phyloP scores from a whole-genome alignment of 64 coral and sea anemone species.

The Stichodactyla helianthus region DNA sequence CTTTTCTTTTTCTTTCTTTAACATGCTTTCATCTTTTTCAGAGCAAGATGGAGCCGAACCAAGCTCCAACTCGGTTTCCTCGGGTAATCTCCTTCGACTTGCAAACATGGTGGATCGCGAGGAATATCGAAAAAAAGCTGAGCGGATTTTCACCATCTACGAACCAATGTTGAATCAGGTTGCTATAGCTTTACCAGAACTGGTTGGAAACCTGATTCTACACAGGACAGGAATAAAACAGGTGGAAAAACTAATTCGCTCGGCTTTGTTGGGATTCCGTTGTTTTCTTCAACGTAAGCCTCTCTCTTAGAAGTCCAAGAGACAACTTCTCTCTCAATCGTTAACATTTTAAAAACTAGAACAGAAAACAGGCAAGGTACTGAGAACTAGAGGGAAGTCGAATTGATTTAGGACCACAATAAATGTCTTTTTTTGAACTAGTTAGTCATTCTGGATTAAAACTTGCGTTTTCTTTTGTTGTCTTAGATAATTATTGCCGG shows the following conservation, averaged over 20 bases:
- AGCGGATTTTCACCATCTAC: slow-evolving; percentile 77
- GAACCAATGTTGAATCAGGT: slow-evolving; percentile 72
- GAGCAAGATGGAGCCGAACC: slow-evolving; percentile 99
- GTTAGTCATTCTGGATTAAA: neutral
- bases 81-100: slow-evolving; percentile 67
- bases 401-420: too few species aligned
- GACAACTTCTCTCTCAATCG: too few species aligned
- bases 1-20: neutral
- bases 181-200: slow-evolving; percentile 83
- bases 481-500: slow-evolving; percentile 89
- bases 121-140: slow-evolving; percentile 55
- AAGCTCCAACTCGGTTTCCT: slow-evolving; percentile 76
- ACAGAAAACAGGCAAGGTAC: too few species aligned
- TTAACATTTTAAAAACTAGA: too few species aligned
- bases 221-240: slow-evolving; percentile 69
- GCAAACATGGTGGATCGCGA: slow-evolving; percentile 63
- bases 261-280: too few species aligned
- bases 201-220: slow-evolving; percentile 70
- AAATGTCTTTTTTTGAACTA: too few species aligned
- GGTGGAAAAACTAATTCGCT: slow-evolving; percentile 15
- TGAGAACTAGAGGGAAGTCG: too few species aligned
- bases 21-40: slow-evolving; percentile 27
- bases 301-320: too few species aligned
- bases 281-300: too few species aligned
- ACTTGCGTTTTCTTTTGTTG: neutral